Base-by-base conservation (phyloP, 2,888 invertebrate species). In the Microdon myrmicae region DNA sequence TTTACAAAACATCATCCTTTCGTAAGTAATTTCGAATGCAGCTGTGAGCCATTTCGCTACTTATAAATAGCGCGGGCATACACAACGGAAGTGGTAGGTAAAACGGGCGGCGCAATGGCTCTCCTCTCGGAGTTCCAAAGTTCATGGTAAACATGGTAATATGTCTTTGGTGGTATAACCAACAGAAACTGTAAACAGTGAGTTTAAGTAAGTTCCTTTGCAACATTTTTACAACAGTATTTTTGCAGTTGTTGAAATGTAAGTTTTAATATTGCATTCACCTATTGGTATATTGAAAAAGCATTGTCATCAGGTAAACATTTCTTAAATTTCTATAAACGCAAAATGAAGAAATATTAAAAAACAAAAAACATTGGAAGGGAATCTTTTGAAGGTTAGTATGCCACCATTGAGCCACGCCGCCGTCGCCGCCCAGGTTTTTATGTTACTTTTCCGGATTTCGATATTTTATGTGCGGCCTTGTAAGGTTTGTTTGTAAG, bases 1-100 rank as follows among this genome's bases (percentile, higher is more conserved):
- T 17, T 19, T 4, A 12, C 20, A 13, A 12, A 34, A 10, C 16
- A 53, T 53, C 22, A 29, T 44, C 31, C 19, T 26, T 37, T 43
- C 48, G 61, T 61, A 61, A 61, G 61, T 61, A 56, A 44, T 35
- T 43, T 34, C 19, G 25, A 44, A 38, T 28, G 35, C 39, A 22
- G 41, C 41, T 47, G 25, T n/a, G n/a, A n/a, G n/a, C n/a, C n/a
- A n/a, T 41, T 59, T 43, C 31, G 9, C 9, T 23, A 38, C 44
- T 14, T 9, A 3, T 7, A 29, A 26, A 39, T 9, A 17, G 5
- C 12, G 14, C n/a, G n/a, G n/a, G 9, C 6, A 39, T n/a, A 25
- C 8, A 28, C 34, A 51, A 29, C 9, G 54, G 55, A 56, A 44
- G 49, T 16, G 58, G 58, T 58, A 58, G 49, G 49, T 49, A 49